Conservation (phyloP, 2,797 vertebrate species). For the Pseudochirops corinnae region DNA sequence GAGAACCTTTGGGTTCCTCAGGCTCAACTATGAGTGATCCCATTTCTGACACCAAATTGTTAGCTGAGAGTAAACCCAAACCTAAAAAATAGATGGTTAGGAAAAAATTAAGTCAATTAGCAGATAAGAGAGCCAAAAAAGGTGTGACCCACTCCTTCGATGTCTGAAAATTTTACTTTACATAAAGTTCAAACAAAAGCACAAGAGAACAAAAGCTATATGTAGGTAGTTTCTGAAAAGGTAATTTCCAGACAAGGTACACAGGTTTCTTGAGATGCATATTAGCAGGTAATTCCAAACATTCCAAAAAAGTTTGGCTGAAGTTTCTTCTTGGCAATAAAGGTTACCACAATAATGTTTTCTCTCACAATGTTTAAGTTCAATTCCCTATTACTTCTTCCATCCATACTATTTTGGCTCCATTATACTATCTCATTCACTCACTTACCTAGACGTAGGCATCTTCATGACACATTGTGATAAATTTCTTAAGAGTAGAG, state of each 20-base stretch:
- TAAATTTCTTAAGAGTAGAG: not conserved
- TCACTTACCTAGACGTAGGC: not conserved
- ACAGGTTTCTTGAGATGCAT: not conserved
- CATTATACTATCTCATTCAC: not conserved
- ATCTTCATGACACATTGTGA: not conserved
- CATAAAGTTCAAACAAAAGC: not conserved
- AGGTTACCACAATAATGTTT: not conserved
- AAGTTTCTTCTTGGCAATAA: not conserved
- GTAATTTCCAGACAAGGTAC: not conserved
- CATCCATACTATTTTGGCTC: not conserved
- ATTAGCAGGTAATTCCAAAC: not conserved
- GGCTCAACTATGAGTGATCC: not conserved
- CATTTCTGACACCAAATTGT: not conserved
- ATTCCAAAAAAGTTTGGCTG: not conserved
- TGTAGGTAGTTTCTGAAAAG: not conserved
- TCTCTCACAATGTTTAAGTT: not conserved
- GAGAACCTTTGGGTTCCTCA: not conserved
- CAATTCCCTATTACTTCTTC: not conserved
- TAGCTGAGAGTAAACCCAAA: not conserved
- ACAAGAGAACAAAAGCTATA: not conserved
- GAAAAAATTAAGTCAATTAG: not conserved
- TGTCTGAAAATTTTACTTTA: not conserved
- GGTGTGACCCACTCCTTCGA: not conserved
- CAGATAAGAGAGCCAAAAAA: not conserved
- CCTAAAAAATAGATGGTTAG: not conserved